A percentile compares a stretch with the other conserved stretches of the same genome.
Evolutionary conservation across 53 echinoderm and acorn worm genomes (phyloP).

Genomic region (Zoroaster sp.): DNA sequence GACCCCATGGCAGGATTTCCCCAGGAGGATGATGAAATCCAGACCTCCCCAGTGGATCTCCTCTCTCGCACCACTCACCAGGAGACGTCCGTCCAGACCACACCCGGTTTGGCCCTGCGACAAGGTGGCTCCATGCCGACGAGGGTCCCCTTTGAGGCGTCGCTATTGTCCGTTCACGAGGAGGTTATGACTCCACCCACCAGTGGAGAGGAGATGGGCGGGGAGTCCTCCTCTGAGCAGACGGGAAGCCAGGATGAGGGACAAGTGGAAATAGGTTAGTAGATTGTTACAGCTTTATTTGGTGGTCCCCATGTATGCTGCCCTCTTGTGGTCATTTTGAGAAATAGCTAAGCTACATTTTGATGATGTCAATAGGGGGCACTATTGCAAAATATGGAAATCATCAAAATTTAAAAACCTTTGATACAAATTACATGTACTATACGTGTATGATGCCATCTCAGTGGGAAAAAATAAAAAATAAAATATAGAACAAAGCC

Average conservation of each 20-base stretch:
- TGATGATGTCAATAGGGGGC: too few species aligned
- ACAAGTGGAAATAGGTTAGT: background rate
- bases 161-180: slow-evolving; percentile 34
- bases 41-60: slow-evolving; percentile 60
- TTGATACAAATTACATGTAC: too few species aligned
- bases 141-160: slow-evolving; percentile 62
- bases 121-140: slow-evolving; percentile 39
- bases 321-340: too few species aligned
- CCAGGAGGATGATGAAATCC: slow-evolving; percentile 55
- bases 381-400: too few species aligned
- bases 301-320: background rate
- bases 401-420: too few species aligned
- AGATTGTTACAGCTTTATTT: too few species aligned
- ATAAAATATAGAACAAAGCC: too few species aligned
- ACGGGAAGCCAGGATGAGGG: slow-evolving; percentile 26
- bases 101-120: slow-evolving; percentile 73
- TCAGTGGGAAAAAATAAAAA: too few species aligned
- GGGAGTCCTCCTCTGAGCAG: slow-evolving; percentile 12
- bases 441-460: too few species aligned
- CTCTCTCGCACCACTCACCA: background rate
- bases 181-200: slow-evolving; percentile 48
- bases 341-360: too few species aligned
- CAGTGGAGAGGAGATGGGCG: slow-evolving; percentile 35
- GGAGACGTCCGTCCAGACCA: slow-evolving; percentile 82
- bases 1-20: too few species aligned